Evolutionary conservation across 2,113 vertebrate species (phyloP), one percentile per base, ranked within the genome.

Genomic region (Lycocorax pyrrhopterus): DNA sequence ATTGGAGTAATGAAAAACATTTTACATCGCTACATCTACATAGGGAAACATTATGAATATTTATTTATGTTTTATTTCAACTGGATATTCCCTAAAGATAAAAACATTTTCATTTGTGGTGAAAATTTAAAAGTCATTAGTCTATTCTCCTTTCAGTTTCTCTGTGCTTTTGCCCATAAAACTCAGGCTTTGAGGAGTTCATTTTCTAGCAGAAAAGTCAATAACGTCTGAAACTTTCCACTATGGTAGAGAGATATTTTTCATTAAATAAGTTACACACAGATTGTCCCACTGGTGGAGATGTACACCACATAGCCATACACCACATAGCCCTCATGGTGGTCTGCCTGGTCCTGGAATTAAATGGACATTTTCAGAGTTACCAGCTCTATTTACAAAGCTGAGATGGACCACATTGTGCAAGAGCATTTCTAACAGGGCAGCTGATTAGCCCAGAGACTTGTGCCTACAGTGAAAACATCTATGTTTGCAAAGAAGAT

Each of bases 1-100:
- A 44, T 84, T 64, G 27, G 32, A 84, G 32, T 39, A 85, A 46
- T 44, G 26, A 94, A 88, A 84, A 76, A 12, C n/a, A 33, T 47
- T 29, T 73, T 75, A 21, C 20, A 27, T 39, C 6, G 3, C 11
- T 94, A 16, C 7, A 43, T 51, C 62, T 75, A 60, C 58, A 30
- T 4, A 39, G 29, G 37, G 53, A 76, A 92, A 44, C 1, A 4
- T n/a, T 58, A 87, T 60, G 64, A 84, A 77, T 91, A 77, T 71
- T 91, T 83, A 77, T 90, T 88, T 94, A 26, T 73, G 37, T 37
- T 93, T 88, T 73, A 63, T 92, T 95, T 88, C 62, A 83, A 74
- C 9, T 46, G 29, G 6, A 51, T 87, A 80, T 62, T 94, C 55
- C 63, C 46, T 95, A 56, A 69, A 93, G 75, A 74, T 44, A 58